Evolutionary conservation across 2,888 invertebrate genomes (phyloP), one percentile per base, ranked within the genome.

Genomic region (Apotomis capreana): DNA sequence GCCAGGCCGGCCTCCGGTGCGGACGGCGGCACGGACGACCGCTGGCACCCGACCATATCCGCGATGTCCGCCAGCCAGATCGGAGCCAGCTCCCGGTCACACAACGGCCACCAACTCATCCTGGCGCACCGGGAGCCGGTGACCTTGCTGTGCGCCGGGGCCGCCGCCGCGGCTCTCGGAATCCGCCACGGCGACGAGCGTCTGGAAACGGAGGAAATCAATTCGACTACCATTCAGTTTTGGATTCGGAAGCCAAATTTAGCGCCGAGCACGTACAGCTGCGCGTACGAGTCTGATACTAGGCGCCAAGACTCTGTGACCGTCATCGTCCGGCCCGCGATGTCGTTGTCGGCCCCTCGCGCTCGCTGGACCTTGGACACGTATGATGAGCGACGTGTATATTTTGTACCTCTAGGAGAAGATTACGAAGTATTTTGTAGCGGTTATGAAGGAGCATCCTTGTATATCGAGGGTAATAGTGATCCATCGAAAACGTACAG

Each of bases 241-340:
- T 49, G 49, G 49, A 40, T 40, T 5, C 5, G 6, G 40, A 40
- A 40, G 5, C 10, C 49, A 9, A 10, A 6, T 49, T 49, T 49
- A 49, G 49, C 9, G 9, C 49, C 49, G 49, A 8, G 10, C 3
- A 49, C 49, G 49, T 49, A 49, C 49, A 49, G 49, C 10, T 49
- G 49, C 49, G 9, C 9, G 49, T 10, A 49, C 44, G 8, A 44
- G 6, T 6, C 6, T 49, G 6, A 40, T 6, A 49, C 49, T 3
- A 10, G 49, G 9, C 9, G 49, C 49, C 9, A 49, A 10, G 49
- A 49, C 74, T 72, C 49, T 49, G 49, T 49, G 9, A 49, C 49
- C 9, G 49, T 49, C 49, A 49, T 49, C 49, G 49, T 49, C 49
- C 49, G 49, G 10, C 49, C 49, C 9, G 49, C 49, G 3, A 10